Conservation (phyloP, 2,113 vertebrate species). For the Thunnus maccoyii region DNA sequence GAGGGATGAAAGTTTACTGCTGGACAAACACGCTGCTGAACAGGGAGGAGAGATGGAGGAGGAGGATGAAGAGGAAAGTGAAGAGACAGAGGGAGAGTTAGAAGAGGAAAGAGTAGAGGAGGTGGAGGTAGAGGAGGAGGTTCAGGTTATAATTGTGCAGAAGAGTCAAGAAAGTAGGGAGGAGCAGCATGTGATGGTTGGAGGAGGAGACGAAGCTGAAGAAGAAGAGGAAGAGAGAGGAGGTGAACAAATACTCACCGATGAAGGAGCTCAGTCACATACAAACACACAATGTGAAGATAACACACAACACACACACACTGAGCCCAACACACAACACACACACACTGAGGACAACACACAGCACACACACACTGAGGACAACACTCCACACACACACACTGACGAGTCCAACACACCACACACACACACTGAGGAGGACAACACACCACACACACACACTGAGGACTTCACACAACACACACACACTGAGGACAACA, state of each 20-base stretch:
- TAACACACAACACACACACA: neutral
- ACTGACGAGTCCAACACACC: neutral
- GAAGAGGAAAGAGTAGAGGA: neutral
- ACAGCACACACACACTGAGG: neutral
- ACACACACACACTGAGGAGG: neutral
- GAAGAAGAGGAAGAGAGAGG: neutral
- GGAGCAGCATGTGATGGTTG: conserved; percentile 34
- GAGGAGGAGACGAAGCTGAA: neutral
- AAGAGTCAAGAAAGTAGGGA: conserved; percentile 31
- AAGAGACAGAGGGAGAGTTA: neutral
- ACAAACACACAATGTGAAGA: neutral
- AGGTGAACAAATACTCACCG: neutral
- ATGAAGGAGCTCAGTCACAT: neutral
- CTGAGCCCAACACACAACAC: neutral
- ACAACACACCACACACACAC: neutral
- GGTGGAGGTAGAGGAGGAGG: conserved; percentile 49
- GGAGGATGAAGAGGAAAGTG: neutral
- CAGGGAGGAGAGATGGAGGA: neutral
- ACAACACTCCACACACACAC: neutral
- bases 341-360: neutral
- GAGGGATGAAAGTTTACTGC: neutral
- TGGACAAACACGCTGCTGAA: neutral
- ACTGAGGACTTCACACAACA: rapidly evolving
- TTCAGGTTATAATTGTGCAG: conserved; percentile 35
- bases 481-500: neutral